Evolutionary conservation across 1,140 invertebrate species (phyloP), one percentile per base, ranked within the genome.

Genomic region (Anoplolepis gracilipes): DNA sequence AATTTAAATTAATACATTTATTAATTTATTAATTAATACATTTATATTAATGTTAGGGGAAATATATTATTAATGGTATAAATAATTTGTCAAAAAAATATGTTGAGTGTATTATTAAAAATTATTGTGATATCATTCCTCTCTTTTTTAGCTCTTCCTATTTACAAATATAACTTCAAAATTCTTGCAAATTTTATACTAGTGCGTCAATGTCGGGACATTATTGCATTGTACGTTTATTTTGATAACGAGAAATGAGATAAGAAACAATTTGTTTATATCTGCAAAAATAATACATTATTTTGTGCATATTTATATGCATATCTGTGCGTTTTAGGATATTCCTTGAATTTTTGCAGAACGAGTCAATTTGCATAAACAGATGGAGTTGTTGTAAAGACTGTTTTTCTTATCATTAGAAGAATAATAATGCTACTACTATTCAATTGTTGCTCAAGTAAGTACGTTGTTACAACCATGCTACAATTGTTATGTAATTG

Each of bases 401-500:
- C 61, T 76, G 73, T 7, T n/a, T n/a, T n/a, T 57, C 75, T 85
- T 85, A 67, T 85, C 67, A 81, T 76, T 79, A 46, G 5, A 30
- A 59, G 64, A 30, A 65, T 49, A 46, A 82, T 87, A 86, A 88
- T 89, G 70, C 73, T 76, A n/a, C n/a, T 57, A 84, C 77, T 77
- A 65, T 28, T 19, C 75, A 72, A 84, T 88, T 84, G 72, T 88
- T 89, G 85, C 87, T 78, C 87, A 89, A 89, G n/a, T n/a, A n/a
- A n/a, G 28, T 36, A 22, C 46, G 55, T 75, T 53, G 77, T 62
- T 49, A 49, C 61, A 84, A 82, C 25, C 79, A 33, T 49, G 78
- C 46, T 57, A 42, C 73, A 65, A 86, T 88, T 81, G 87, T 90
- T 90, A 81, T 90, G 88, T 87, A 90, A 90, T 78, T 88, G 59